Conservation (phyloP, 2,797 vertebrate genomes). For the Pipistrellus pygmaeus region DNA sequence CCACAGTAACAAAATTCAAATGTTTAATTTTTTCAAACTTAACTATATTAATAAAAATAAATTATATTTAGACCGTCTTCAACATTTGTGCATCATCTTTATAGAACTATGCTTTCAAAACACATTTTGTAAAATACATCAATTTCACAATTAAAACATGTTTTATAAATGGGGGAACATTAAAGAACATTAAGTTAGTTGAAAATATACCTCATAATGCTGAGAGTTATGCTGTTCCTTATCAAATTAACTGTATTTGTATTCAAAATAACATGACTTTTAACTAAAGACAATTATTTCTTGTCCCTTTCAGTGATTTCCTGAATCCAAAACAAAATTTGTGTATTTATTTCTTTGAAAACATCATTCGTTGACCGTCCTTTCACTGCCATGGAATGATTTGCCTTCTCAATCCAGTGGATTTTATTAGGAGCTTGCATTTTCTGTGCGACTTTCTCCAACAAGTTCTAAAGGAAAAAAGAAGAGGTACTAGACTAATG, state of each 20-base stretch:
- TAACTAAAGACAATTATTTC: conserved; percentile 74
- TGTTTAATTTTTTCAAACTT: conserved; percentile 79
- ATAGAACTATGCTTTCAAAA: conserved; percentile 78
- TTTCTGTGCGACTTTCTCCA: conserved; percentile 89
- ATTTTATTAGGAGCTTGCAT: conserved; percentile 92
- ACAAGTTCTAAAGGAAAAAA: conserved; percentile 87
- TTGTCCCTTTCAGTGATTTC: conserved; percentile 83
- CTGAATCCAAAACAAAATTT: conserved; percentile 92
- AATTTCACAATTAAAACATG: conserved; percentile 74
- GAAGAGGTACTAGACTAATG: conserved; percentile 55
- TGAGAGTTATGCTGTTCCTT: conserved; percentile 65
- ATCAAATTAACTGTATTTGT: conserved; percentile 72
- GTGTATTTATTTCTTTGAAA: conserved; percentile 92
- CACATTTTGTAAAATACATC: conserved; percentile 71
- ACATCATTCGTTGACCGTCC: conserved; percentile 91
- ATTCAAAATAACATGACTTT: conserved; percentile 69
- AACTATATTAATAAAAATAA: conserved; percentile 81
- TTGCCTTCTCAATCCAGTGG: conserved; percentile 93
- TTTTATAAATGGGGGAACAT: conserved; percentile 75
- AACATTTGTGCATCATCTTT: conserved; percentile 81
- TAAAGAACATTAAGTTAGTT: conserved; percentile 70
- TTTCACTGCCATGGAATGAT: conserved; percentile 93
- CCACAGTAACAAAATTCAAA: conserved; percentile 76
- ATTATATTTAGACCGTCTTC: conserved; percentile 78
- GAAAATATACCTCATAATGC: conserved; percentile 76